Base-by-base conservation (phyloP, 2,888 invertebrate species). In the Mesorhabditis sp. region DNA sequence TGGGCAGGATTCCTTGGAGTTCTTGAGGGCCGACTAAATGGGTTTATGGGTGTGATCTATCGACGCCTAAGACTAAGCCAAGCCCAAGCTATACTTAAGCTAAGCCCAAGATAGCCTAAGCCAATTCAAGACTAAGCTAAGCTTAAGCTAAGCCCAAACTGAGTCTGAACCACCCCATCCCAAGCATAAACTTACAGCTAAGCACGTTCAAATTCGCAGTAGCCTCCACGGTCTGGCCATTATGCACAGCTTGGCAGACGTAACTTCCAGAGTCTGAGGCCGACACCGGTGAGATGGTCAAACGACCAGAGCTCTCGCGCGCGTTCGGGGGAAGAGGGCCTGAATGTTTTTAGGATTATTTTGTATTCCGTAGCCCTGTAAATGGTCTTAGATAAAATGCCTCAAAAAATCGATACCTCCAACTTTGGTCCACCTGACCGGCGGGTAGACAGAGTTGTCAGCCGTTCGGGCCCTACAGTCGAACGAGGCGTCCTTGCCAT, bases 391-490 rank as follows among this genome's bases (percentile, higher is more conserved):
- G 58, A 50, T 10, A 50, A 50, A 50, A 13, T 50, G 7, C 58
- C n/a, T 50, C 1, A 50, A 50, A 10, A 50, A 50, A 50, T 13
- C 58, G n/a, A 50, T 13, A 50, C 58, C 58, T 50, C 58, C 58
- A 50, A 50, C 58, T 13, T n/a, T 10, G 15, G 82, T 79, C 82
- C 79, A 83, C 67, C 80, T 69, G 63, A 79, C 76, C 5, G 75
- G 64, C 41, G 83, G 83, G 66, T 81, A 83, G 50, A 76, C 75
- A 6, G 75, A 70, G 72, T 81, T 80, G 75, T 83, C 81, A 65
- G 80, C 71, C 6, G 81, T 77, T 68, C 82, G 71, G 5, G 84
- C 86, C 43, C 85, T 77, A 72, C 85, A 85, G 66, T 85, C 82
- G 69, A 85, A 82, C 4, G 78, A 75, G 62, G 81, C 84, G 63